Evolutionary conservation across 2,797 vertebrate species (phyloP), one percentile per base, ranked within the genome.

Genomic region (Mormyrus proboscirostris): DNA sequence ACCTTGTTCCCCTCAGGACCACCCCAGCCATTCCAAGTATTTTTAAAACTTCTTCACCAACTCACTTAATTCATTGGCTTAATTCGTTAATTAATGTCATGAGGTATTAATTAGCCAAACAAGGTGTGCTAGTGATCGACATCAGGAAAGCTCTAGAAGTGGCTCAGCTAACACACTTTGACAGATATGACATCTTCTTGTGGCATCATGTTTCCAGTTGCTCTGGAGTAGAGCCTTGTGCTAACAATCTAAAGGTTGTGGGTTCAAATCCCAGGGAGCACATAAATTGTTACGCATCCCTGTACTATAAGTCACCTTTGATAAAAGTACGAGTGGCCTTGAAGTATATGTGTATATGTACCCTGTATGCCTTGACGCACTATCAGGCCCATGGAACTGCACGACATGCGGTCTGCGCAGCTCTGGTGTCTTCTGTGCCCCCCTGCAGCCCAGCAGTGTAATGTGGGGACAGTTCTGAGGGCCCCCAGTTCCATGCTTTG

Each of bases 401-500:
- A 83, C 44, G 9, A 6, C 19, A 44, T 44, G 92, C 92, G 91
- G 93, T 94, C 94, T 95, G 95, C 94, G 95, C 95, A 94, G 93
- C 92, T 92, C 93, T 93, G 91, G 89, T 90, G 90, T 10, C 44
- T 22, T 22, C 19, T 7, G 55, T n/a, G 55, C 82, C n/a, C 22
- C 83, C 83, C 50, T 7, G 22, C 50, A 12, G 22, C 29, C 53
- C 4, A 50, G 14, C 4, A 0, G 84, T 55, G 94, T 89, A 16
- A 0, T 92, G 94, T 33, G 8, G 25, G 1, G 73, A 53, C 2
- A 2, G 83, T 47, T 93, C 94, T 92, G 93, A 92, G 93, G 94
- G 94, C 94, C 93, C 94, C 93, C 93, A 8, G 93, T 92, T 90
- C 90, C 90, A 92, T 90, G 91, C 94, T 95, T 95, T 95, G 95